These are phyloP conservation scores for Rhagonycha fulva DNA, from an alignment of 2,888 invertebrate genomes.

Conservation along the genomic window DNA sequence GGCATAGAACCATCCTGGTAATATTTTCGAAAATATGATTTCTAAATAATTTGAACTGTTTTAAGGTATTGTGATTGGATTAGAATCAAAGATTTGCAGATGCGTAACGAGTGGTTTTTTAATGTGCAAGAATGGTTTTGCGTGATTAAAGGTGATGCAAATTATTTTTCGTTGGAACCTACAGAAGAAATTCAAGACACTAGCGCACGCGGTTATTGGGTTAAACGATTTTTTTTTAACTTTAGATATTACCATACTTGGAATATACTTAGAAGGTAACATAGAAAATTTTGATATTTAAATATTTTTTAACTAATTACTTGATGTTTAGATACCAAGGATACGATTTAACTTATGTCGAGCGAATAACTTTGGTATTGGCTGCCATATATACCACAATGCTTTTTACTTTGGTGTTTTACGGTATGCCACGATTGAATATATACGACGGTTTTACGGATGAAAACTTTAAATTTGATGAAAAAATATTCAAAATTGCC, in stretches of 20 bases:
- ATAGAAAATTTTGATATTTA: not conserved
- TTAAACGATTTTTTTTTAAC: not conserved
- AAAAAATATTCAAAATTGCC: not conserved
- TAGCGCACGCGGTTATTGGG: not conserved
- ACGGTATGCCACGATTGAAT: constrained; percentile 21
- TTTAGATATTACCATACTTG: not conserved
- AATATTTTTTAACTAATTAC: not conserved
- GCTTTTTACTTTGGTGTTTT: constrained; percentile 18
- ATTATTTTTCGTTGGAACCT: constrained; percentile 4
- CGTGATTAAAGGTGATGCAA: constrained; percentile 8
- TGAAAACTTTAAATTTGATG: constrained; percentile 15
- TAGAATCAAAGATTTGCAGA: constrained; percentile 34
- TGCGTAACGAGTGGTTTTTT: constrained; percentile 27
- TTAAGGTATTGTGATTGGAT: constrained; percentile 36
- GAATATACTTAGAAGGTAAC: not conserved
- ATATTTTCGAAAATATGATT: not conserved
- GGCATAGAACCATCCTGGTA: constrained; percentile 37
- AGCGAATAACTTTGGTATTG: constrained; percentile 31
- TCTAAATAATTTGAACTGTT: not conserved
- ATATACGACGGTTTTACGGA: constrained; percentile 28
- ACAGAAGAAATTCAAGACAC: not conserved
- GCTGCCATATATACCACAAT: constrained; percentile 30
- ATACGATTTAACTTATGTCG: constrained; percentile 21
- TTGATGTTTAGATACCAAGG: constrained; percentile 20
- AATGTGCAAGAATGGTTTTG: constrained; percentile 32